Evolutionary conservation across 2,888 invertebrate genomes (phyloP).

Genomic region (Halocaridina rubra): DNA sequence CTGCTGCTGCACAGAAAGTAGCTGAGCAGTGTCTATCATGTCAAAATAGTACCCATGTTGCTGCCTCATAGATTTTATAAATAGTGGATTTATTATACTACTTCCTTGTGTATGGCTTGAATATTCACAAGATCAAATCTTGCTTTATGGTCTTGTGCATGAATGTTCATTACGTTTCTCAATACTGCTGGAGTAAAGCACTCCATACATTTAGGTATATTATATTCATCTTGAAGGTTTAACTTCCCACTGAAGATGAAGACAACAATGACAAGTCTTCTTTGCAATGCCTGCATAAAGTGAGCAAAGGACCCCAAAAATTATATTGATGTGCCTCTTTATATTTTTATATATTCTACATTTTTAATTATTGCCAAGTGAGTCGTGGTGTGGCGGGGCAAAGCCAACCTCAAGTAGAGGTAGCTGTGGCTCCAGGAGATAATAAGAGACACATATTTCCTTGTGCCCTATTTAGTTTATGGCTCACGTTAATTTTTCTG

Average conservation of each 20-base stretch:
- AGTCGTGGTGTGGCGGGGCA: slow-evolving; percentile 58
- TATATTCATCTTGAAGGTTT: slow-evolving; percentile 20
- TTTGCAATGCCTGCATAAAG: slow-evolving; percentile 20
- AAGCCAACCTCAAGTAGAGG: slow-evolving; percentile 49
- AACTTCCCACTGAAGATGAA: slow-evolving; percentile 14
- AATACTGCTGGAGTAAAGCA: no score
- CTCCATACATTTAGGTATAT: no score
- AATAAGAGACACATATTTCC: slow-evolving; percentile 27
- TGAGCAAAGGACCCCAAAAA: slow-evolving; percentile 25
- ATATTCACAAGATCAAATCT: no score
- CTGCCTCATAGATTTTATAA: no score
- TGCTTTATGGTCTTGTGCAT: no score
- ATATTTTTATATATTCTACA: no score
- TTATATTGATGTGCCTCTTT: no score
- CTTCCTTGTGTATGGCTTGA: no score
- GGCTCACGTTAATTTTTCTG: slow-evolving; percentile 46
- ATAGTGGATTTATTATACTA: no score
- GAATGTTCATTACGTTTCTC: no score
- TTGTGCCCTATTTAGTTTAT: slow-evolving; percentile 31
- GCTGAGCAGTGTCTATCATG: slow-evolving; percentile 29
- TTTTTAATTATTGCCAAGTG: slow-evolving; percentile 17
- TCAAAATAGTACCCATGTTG: slow-evolving; percentile 24
- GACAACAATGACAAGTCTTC: no score
- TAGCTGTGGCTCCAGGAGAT: slow-evolving; percentile 20
- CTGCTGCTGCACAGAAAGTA: slow-evolving; percentile 37